Conservation (phyloP, 2,888 invertebrate genomes). For the Hybos culiciformis region DNA sequence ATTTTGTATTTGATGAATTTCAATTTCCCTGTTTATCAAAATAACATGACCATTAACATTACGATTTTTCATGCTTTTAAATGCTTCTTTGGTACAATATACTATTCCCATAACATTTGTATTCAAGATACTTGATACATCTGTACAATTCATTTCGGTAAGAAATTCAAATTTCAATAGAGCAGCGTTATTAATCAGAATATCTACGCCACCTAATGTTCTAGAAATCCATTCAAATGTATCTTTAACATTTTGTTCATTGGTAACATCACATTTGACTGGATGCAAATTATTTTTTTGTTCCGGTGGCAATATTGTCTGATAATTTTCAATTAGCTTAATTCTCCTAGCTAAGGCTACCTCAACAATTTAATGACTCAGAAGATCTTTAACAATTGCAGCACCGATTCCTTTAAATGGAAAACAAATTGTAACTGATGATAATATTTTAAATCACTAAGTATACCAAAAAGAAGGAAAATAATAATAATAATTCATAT, state of each 20-base stretch:
- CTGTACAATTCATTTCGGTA: constrained; percentile 16
- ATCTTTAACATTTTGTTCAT: constrained; percentile 40
- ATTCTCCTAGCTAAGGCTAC: constrained; percentile 41
- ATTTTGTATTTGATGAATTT: too few relatives aligned
- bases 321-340: constrained; percentile 27
- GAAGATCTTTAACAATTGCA: constrained; percentile 36
- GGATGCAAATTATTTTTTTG: constrained; percentile 22
- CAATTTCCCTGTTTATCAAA: constrained; percentile 37
- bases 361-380: constrained; percentile 40
- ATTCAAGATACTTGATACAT: constrained; percentile 24
- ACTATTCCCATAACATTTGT: constrained; percentile 36
- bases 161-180: constrained; percentile 19
- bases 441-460: too few relatives aligned
- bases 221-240: constrained; percentile 40
- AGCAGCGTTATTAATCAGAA: constrained; percentile 46
- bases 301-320: constrained; percentile 16
- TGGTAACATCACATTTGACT: constrained; percentile 36
- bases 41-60: constrained; percentile 34
- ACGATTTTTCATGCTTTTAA: constrained; percentile 34
- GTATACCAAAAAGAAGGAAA: too few relatives aligned
- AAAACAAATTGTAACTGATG: too few relatives aligned
- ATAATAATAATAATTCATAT: too few relatives aligned
- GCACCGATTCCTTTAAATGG: constrained; percentile 52
- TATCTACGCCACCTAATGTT: constrained; percentile 39
- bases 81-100: constrained; percentile 34